Conservation (phyloP, 2,888 invertebrate species). For the Nebria salina region DNA sequence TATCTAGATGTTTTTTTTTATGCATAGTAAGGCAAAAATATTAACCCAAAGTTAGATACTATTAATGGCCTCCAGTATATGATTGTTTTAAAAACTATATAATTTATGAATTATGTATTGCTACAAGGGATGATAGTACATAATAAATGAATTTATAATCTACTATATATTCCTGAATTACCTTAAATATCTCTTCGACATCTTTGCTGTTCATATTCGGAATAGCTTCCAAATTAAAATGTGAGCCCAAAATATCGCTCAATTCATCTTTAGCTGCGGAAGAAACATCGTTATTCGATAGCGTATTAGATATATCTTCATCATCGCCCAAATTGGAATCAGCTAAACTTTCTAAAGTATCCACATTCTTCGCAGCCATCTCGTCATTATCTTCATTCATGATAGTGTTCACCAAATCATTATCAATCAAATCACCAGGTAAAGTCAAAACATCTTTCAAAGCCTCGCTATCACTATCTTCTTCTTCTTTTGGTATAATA, state of each 20-base stretch:
- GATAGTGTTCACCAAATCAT: constrained; percentile 73
- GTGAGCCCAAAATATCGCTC: constrained; percentile 73
- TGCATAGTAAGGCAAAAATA: too few species aligned
- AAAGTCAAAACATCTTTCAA: constrained; percentile 73
- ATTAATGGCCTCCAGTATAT: too few species aligned
- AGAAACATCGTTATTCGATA: constrained; percentile 60
- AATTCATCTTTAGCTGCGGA: constrained; percentile 76
- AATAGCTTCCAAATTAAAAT: constrained; percentile 81
- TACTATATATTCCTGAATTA: constrained; percentile 47
- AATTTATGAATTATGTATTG: too few species aligned
- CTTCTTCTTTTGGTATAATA: constrained; percentile 51
- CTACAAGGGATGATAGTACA: too few species aligned
- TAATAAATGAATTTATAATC: too few species aligned
- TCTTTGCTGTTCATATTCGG: constrained; percentile 91
- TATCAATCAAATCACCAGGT: constrained; percentile 72
- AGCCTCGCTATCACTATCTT: constrained; percentile 69
- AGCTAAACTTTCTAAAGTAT: constrained; percentile 64
- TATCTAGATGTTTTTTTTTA: too few species aligned
- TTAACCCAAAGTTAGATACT: too few species aligned
- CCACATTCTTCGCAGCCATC: constrained; percentile 65
- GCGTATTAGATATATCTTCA: constrained; percentile 58
- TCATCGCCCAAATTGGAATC: constrained; percentile 61
- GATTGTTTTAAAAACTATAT: too few species aligned
- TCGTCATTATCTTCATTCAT: constrained; percentile 72
- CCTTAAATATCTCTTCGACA: constrained; percentile 90